phyloP scores from a whole-genome alignment of 2,113 vertebrate genomes.

The Xenotilapia longispinis region DNA sequence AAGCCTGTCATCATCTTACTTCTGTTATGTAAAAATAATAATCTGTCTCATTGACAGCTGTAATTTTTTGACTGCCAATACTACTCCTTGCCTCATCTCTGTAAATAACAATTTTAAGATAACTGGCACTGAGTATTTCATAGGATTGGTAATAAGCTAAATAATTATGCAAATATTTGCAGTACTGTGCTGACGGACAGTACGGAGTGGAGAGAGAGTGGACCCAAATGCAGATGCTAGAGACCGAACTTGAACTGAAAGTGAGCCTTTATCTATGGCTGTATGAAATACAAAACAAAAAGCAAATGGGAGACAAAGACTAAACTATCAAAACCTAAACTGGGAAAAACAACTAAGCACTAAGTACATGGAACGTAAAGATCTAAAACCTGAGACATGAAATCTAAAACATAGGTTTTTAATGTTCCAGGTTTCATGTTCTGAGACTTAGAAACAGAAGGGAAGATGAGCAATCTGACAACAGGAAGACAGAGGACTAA shows the following conservation, averaged over 20 bases:
- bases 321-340: neutral
- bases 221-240: neutral
- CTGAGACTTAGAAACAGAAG: neutral
- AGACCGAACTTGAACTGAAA: neutral
- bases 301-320: neutral
- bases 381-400: neutral
- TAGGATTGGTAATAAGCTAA: neutral
- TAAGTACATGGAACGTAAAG: neutral
- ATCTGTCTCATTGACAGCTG: neutral
- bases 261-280: neutral
- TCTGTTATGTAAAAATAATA: neutral
- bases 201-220: neutral
- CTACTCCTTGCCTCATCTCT: neutral
- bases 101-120: neutral
- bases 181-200: neutral
- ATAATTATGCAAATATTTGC: neutral
- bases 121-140: neutral
- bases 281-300: neutral
- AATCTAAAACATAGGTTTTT: neutral
- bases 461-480: neutral
- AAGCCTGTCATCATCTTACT: neutral
- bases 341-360: neutral
- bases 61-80: neutral
- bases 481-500: neutral
- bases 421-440: neutral